Base-by-base conservation (phyloP, 2,797 vertebrate species). In the Amniataba percoides region DNA sequence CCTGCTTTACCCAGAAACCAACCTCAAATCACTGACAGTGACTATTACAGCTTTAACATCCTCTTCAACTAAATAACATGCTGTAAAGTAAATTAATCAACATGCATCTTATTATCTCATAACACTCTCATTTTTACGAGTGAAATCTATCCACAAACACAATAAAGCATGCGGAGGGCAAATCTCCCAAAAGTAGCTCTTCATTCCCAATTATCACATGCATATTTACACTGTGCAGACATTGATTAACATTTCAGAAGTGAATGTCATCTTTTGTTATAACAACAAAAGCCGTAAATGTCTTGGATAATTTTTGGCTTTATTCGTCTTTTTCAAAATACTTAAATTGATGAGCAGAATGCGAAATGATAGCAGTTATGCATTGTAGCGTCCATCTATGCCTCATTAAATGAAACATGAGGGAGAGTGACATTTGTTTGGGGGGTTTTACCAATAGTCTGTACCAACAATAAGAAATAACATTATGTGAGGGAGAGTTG, bases 201-300 rank as follows among this genome's bases (percentile, higher is more conserved):
- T 83, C 14, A 13, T 43, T 72, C 21, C 34, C 48, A 61, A 43
- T 74, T 63, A 58, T 53, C 68, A 13, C 18, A 69, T 74, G 64
- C 48, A n/a, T 62, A 61, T 62, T 66, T 76, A 68, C 39, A 49
- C 58, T 48, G 27, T 74, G 73, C 34, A 71, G 49, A 36, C 60
- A 72, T 60, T 85, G 62, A 86, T 86, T 77, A 15, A 15, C 68
- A 73, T 61, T 82, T 73, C 57, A 9, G 9, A 73, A 49, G 49
- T 63, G 60, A 87, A 83, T 74, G 39, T 70, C 68, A 68, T 67
- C 27, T 59, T 79, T 84, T 69, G 63, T 69, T 31, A 68, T 31
- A 13, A 15, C 68, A 75, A 74, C 58, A 69, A 72, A 74, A 81
- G 64, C n/a, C 15, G 27, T 23, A 70, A 70, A 78, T 56, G 65